Percentiles rank a stretch among this genome's conserved stretches.
phyloP scores from a whole-genome alignment of 35 echinoderm and acorn worm genomes.

The Hemicentrotus pulcherrimus region DNA sequence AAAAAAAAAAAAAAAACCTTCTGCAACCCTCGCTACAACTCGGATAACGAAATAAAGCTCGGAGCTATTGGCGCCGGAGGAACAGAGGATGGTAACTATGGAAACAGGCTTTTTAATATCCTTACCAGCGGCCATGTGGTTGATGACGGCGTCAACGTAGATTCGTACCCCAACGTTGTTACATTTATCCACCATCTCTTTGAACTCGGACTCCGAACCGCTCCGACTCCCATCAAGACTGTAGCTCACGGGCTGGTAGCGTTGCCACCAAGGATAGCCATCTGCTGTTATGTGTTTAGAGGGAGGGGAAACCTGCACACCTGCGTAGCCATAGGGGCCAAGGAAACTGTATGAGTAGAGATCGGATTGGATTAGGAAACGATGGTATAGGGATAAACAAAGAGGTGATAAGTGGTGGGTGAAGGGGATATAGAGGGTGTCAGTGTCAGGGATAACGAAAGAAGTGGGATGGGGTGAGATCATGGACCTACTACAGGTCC shows the following conservation, averaged over 20 bases:
- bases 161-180: slow-evolving; percentile 71
- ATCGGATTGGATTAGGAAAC: no score
- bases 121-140: slow-evolving; percentile 65
- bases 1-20: no score
- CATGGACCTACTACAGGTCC: no score
- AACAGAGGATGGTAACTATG: no score
- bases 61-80: no score
- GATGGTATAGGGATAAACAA: neutral
- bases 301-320: slow-evolving; percentile 72
- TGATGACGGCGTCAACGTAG: slow-evolving; percentile 73
- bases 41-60: no score
- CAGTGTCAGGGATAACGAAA: no score
- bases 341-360: slow-evolving; percentile 12
- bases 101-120: no score
- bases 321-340: slow-evolving; percentile 61
- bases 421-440: no score
- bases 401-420: neutral
- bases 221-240: slow-evolving; percentile 35
- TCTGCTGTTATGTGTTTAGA: slow-evolving; percentile 15
- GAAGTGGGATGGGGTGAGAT: no score
- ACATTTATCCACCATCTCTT: slow-evolving; percentile 60
- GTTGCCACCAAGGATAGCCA: slow-evolving; percentile 55
- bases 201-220: slow-evolving; percentile 54
- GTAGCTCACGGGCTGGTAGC: slow-evolving; percentile 71
- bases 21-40: no score